A percentile compares a stretch with the other conserved stretches of the same genome.
Conservation (phyloP, 2,113 vertebrate genomes). For the Scopus umbretta region DNA sequence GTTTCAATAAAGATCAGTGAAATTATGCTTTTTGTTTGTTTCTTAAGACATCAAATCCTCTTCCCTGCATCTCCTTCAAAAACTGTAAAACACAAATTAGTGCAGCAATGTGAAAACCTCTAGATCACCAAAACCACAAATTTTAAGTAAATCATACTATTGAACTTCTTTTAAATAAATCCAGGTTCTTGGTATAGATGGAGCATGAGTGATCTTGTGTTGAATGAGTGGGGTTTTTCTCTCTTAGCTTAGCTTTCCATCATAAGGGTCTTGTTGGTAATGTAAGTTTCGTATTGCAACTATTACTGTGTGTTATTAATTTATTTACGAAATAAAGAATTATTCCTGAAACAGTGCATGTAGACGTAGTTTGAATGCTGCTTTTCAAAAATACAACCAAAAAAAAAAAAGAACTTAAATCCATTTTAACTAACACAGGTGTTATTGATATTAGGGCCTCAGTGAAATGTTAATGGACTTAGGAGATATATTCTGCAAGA, state of each 20-base stretch:
- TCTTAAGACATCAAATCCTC: not conserved
- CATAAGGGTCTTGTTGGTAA: not conserved
- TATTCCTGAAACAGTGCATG: not conserved
- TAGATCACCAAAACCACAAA: not conserved
- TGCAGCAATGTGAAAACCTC: not conserved
- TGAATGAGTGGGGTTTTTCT: not conserved
- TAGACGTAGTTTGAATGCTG: not conserved
- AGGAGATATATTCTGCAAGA: not conserved
- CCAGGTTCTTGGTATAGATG: not conserved
- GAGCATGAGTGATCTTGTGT: not conserved
- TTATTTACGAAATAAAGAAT: not conserved
- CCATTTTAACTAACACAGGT: not conserved
- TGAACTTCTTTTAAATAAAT: not conserved
- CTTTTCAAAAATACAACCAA: not conserved
- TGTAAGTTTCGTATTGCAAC: not conserved
- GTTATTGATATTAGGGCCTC: not conserved
- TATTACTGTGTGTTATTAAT: not conserved
- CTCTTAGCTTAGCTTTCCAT: not conserved
- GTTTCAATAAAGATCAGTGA: not conserved
- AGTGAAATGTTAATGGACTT: not conserved
- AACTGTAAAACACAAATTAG: not conserved
- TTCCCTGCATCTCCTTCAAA: not conserved
- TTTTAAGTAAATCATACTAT: not conserved
- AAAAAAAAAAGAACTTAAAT: not conserved
- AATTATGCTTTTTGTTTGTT: not conserved